These are phyloP conservation scores for Ceratoteleas bidentatus DNA, from an alignment of 1,140 invertebrate species.

Conservation along the genomic window DNA sequence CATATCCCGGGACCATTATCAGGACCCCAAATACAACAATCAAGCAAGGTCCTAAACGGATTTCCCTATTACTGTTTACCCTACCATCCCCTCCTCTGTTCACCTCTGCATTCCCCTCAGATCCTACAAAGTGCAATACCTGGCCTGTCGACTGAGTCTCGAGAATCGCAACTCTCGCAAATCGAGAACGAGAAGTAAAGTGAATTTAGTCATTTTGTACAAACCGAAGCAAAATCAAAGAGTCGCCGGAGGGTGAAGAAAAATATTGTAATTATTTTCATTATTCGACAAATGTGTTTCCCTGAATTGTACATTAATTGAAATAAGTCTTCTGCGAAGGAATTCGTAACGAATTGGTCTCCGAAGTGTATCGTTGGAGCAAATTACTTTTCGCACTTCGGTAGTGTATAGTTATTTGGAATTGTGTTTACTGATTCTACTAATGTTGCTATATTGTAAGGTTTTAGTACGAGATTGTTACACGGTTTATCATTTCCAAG, in stretches of 20 bases:
- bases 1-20: conserved; percentile 75
- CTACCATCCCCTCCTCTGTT: conserved; percentile 79
- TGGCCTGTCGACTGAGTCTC: conserved; percentile 67
- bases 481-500: conserved; percentile 1
- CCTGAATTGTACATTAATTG: too few species aligned
- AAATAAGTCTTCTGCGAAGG: too few species aligned
- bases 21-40: conserved; percentile 74
- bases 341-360: too few species aligned
- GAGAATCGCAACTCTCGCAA: conserved; percentile 72
- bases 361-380: too few species aligned
- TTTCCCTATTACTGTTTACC: conserved; percentile 80
- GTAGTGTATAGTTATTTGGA: neutral
- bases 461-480: conserved; percentile 12
- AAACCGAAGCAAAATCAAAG: neutral
- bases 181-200: conserved; percentile 72
- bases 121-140: conserved; percentile 75
- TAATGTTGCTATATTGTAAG: conserved; percentile 29
- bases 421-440: conserved; percentile 25
- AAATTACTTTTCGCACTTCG: neutral
- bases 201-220: conserved; percentile 6
- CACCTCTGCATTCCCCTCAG: conserved; percentile 75
- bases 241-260: neutral
- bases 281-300: too few species aligned
- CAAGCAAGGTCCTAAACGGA: conserved; percentile 75
- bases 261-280: too few species aligned